These are phyloP conservation scores for Bombus soroeensis DNA, from an alignment of 1,140 invertebrate genomes.

Conservation along the genomic window DNA sequence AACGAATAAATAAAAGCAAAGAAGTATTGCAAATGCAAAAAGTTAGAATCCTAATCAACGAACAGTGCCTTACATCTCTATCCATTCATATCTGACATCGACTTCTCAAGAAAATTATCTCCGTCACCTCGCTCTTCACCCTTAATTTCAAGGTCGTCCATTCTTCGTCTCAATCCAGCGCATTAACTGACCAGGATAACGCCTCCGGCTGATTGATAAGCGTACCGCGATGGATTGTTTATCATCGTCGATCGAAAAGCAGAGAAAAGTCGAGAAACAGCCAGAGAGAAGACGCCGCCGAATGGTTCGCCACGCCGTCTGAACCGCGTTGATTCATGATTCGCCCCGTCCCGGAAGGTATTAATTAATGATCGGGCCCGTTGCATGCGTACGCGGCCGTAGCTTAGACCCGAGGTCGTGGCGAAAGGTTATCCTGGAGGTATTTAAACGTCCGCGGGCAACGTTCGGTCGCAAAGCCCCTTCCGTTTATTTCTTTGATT, in stretches of 20 bases:
- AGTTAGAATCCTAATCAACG: background rate
- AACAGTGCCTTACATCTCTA: too few species aligned
- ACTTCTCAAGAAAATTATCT: too few species aligned
- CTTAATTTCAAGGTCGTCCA: background rate
- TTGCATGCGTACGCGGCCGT: constrained; percentile 38
- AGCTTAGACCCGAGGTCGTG: constrained; percentile 39
- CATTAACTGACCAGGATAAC: background rate
- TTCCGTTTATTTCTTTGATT: constrained; percentile 48
- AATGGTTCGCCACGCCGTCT: constrained; percentile 62
- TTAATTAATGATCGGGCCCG: constrained; percentile 74
- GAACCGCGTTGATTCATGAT: constrained; percentile 69
- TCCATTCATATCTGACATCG: too few species aligned
- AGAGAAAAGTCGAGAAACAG: background rate
- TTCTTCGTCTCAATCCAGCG: background rate
- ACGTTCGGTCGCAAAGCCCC: background rate
- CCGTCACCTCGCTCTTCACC: too few species aligned
- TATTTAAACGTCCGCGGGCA: constrained; percentile 52
- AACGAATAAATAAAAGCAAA: too few species aligned
- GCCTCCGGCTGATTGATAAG: constrained; percentile 24
- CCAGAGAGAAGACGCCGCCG: constrained; percentile 17
- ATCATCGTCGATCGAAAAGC: constrained; percentile 53
- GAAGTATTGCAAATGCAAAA: too few species aligned
- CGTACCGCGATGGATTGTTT: constrained; percentile 53
- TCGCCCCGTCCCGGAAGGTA: constrained; percentile 72
- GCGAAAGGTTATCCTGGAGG: constrained; percentile 57